These are phyloP conservation scores for Tor tambroides DNA, from an alignment of 2,113 vertebrate genomes.

Conservation along the genomic window DNA sequence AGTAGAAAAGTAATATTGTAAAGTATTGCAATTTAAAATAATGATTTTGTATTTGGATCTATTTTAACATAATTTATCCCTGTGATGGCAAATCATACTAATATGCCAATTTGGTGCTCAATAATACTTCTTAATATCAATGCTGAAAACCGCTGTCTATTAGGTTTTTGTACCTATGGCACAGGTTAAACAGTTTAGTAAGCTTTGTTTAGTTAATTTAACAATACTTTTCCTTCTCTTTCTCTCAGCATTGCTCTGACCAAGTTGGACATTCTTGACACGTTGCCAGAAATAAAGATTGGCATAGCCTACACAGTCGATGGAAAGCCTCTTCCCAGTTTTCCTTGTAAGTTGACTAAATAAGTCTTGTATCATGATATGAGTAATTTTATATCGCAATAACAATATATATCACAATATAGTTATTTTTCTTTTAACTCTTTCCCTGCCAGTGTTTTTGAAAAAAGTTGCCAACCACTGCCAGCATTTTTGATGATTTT, in stretches of 20 bases:
- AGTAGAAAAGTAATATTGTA: background rate
- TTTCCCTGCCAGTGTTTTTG: too few species aligned
- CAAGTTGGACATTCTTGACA: conserved; percentile 82
- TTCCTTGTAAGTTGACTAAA: conserved; percentile 81
- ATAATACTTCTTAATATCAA: background rate
- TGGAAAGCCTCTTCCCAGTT: conserved; percentile 75
- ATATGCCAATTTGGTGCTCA: background rate
- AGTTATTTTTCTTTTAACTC: too few species aligned
- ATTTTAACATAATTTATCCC: background rate
- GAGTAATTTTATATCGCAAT: too few species aligned
- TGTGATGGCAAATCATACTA: background rate
- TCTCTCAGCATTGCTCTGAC: conserved; percentile 77
- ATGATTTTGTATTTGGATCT: background rate
- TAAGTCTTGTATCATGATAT: too few species aligned
- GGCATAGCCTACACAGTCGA: conserved; percentile 77
- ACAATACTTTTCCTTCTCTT: background rate
- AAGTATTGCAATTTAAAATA: background rate
- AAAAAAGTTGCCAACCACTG: too few species aligned
- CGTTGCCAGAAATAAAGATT: conserved; percentile 79
- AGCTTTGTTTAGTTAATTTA: background rate
- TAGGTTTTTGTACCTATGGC: background rate
- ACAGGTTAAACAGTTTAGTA: background rate
- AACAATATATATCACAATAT: too few species aligned
- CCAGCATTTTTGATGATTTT: too few species aligned
- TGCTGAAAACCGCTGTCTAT: background rate